Base-by-base conservation (phyloP, 23 tunicate species). In the Halocynthia roretzi region DNA sequence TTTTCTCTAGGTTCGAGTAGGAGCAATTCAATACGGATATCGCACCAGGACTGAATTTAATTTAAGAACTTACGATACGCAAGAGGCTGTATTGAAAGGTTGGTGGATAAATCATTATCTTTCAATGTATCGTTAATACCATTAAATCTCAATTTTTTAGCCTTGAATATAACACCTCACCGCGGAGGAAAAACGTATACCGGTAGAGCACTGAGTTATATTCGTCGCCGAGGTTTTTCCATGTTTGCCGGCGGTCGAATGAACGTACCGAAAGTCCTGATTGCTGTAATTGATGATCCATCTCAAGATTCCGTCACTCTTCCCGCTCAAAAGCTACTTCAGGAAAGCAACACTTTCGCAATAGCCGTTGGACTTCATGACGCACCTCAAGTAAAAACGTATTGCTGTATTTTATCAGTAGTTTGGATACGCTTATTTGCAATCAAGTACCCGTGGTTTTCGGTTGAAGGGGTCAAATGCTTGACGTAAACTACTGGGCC, bases 191-290 rank as follows among this genome's bases (percentile, higher is more conserved):
- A 21, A 40, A 58, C 80, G 0, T 66, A 75, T 60, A 65, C 84
- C 15, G 93, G 86, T 11, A 62, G 82, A 5, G 78, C 93, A 8
- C 61, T 87, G 7, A 74, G 82, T 10, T 82, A 60, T 51, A 82
- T 66, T 6, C 81, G 85, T 12, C 64, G 76, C 44, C 78, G 61
- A 63, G 40, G 69, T 11, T 71, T 87, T 17, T 53, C 8, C 7
- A 60, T 77, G 17, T 72, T 58, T 5, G 68, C 61, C 11, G 84
- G 91, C 8, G 85, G 82, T 12, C 68, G 93, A 76, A 50, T 53
- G 8, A 87, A 87, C 52, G 93, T 87, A 15, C 76, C 84, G 7
- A 82, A 82, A 52, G 78, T 87, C 6, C 82, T 87, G 6, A 76
- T 87, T n/a, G 86, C 82, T 31, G 22, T 81, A 52, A 76, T 83